phyloP scores from a whole-genome alignment of 2,888 invertebrate genomes.

The Tiliacea aurago region DNA sequence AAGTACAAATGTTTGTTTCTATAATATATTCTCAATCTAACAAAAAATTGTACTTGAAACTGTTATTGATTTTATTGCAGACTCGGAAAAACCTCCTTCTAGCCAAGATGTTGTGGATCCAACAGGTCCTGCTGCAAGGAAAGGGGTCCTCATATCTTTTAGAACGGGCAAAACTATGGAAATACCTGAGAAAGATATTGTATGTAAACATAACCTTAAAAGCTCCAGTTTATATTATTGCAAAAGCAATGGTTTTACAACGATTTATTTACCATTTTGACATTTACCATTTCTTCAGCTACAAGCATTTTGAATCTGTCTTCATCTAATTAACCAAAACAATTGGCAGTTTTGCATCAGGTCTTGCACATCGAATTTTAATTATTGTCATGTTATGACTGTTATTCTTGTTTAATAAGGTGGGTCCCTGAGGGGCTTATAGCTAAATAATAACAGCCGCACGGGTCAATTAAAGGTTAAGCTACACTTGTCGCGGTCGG shows the following conservation, averaged over 20 bases:
- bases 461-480: no score
- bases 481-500: no score
- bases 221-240: not conserved
- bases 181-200: conserved; percentile 96
- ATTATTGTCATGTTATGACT: not conserved
- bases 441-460: no score
- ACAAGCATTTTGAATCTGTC: not conserved
- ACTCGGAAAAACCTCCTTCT: conserved; percentile 82
- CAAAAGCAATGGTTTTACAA: not conserved
- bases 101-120: conserved; percentile 92
- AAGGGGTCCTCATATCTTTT: conserved; percentile 95
- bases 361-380: not conserved
- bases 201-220: conserved; percentile 88
- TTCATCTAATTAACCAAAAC: not conserved
- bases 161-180: conserved; percentile 95
- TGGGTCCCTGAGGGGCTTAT: no score
- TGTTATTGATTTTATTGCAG: conserved; percentile 72
- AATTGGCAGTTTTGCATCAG: not conserved
- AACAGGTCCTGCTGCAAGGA: conserved; percentile 94
- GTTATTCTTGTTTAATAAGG: no score
- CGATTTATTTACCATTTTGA: no score
- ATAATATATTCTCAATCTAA: not conserved
- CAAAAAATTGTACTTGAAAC: not conserved
- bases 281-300: not conserved
- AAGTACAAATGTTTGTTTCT: conserved; percentile 54